Conservation (phyloP, 2,113 vertebrate genomes). For the Cairina moschata region DNA sequence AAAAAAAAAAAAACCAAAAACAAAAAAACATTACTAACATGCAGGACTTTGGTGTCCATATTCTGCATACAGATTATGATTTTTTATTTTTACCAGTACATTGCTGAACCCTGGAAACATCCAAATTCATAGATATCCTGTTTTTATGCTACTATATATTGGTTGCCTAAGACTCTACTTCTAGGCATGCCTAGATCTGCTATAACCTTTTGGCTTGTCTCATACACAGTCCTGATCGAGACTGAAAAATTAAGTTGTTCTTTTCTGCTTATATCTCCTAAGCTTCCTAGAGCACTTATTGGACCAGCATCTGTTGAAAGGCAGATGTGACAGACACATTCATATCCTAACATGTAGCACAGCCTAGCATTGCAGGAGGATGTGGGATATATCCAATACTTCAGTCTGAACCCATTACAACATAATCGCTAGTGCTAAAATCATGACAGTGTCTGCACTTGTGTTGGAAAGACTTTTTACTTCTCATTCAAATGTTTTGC, state of each 20-base stretch:
- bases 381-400: background rate
- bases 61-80: background rate
- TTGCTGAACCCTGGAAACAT: background rate
- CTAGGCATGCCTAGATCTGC: background rate
- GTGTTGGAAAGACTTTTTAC: fast-evolving
- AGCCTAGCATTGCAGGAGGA: background rate
- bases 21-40: background rate
- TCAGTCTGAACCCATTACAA: background rate
- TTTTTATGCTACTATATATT: background rate
- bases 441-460: background rate
- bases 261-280: background rate
- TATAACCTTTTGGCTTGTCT: background rate
- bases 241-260: background rate
- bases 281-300: background rate
- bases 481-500: background rate
- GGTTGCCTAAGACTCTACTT: background rate
- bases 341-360: background rate
- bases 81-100: background rate
- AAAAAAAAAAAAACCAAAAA: background rate
- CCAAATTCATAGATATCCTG: background rate
- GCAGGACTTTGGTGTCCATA: background rate
- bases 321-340: background rate
- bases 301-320: background rate
- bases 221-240: background rate
- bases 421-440: background rate